Evolutionary conservation across 1,140 invertebrate species (phyloP), one percentile per base, ranked within the genome.

Genomic region (Tachypleus tridentatus): DNA sequence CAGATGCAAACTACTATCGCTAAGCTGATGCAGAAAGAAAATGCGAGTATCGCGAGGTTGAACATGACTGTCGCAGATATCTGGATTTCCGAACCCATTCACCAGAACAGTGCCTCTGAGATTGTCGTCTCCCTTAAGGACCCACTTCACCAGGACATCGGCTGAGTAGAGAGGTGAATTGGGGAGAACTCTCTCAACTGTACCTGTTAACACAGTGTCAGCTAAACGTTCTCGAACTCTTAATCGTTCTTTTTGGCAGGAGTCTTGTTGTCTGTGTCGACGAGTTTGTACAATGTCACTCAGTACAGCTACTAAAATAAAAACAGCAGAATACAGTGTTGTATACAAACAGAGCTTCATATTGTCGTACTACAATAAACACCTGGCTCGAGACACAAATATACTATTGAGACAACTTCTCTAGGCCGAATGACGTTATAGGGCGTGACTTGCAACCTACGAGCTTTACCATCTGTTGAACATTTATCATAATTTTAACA

Each of bases 111-210:
- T 64, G 3, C 56, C 67, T 54, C 58, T 11, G 53, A 57, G 52
- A 6, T 59, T 11, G 49, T 64, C 64, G 56, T 57, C 63, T 4
- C 66, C 66, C 51, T 67, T 67, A 47, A 70, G 50, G 4, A 71
- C 68, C 48, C 68, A 52, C 51, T 69, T 70, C 4, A 71, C 67
- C 29, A 63, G 10, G 5, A 71, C 68, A 52, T 67, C 66, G 3
- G 63, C 60, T 52, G 60, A 64, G 51, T 67, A 64, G 4, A 62
- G 11, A n/a, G 57, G 60, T 48, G 50, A 49, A 57, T 60, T 29
- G 57, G 64, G 64, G 5, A 67, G 29, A 29, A 29, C 29, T 9
- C 66, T 60, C 6, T 64, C 64, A 3, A 67, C 56, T n/a, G 60
- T 67, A 9, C 63, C 66, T 48, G 66, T 67, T 49, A 67, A 29